Percentiles rank a stretch among this genome's conserved stretches.
Evolutionary conservation across 2,888 invertebrate genomes (phyloP).

Genomic region (Phrixothrix hirtus): DNA sequence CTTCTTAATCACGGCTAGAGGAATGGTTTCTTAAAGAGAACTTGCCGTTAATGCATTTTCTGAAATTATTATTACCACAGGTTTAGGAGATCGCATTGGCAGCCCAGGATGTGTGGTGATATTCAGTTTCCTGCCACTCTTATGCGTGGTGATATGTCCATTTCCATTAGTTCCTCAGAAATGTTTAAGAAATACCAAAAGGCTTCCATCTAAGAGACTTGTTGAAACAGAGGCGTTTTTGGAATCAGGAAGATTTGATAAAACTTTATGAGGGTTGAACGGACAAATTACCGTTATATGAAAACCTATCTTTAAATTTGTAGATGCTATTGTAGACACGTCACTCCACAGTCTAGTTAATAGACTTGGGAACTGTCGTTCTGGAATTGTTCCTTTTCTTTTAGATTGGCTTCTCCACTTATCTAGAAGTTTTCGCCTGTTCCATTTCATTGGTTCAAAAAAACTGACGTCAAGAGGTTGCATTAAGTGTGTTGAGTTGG

Average conservation of each 20-base stretch:
- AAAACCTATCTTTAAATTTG: conserved; percentile 16
- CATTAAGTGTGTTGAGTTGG: conserved; percentile 20
- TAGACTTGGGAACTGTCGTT: conserved; percentile 24
- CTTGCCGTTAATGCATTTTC: too few species aligned
- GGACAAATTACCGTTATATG: conserved; percentile 15
- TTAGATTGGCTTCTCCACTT: conserved; percentile 19
- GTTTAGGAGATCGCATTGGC: too few species aligned
- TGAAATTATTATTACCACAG: too few species aligned
- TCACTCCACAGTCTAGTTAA: conserved; percentile 14
- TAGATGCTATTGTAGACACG: conserved; percentile 1
- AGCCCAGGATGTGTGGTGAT: neutral
- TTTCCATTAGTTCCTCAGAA: neutral
- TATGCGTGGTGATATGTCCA: neutral
- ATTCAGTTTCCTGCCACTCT: neutral
- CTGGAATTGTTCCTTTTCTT: conserved; percentile 18
- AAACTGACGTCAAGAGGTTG: conserved; percentile 9
- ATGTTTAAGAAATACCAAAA: neutral
- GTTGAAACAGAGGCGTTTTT: too few species aligned
- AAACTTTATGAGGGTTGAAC: neutral
- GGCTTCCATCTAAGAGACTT: neutral
- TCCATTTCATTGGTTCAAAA: conserved; percentile 8
- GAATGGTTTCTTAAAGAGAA: too few species aligned
- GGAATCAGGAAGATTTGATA: too few species aligned
- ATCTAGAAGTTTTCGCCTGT: conserved; percentile 8
- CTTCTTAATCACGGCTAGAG: too few species aligned